Base-by-base conservation (phyloP, 2,797 vertebrate species). In the Hippocampus kuda region DNA sequence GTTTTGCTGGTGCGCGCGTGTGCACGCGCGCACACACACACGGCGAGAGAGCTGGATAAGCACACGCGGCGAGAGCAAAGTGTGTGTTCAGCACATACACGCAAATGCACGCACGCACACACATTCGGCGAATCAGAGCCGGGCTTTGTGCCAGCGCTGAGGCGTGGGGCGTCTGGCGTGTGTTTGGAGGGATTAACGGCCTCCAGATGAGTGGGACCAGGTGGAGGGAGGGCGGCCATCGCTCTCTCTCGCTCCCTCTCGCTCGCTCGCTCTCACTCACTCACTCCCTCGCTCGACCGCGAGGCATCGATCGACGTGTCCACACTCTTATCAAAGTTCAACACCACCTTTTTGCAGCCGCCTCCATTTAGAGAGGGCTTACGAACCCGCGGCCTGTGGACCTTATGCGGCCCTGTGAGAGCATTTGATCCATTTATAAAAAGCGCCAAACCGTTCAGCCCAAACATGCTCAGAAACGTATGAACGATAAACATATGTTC, bases 141-240 rank as follows among this genome's bases (percentile, higher is more conserved):
- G 88, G 89, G 89, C 88, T 87, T 79, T 72, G 82, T 86, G 89
- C 89, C 89, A 90, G 85, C 38, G 75, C 83, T 84, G 88, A 88
- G 87, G 89, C 87, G 85, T 85, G 84, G 88, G 87, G 88, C 85
- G 86, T 88, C 88, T 90, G 88, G 88, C 86, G 86, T 87, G 89
- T 88, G 89, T 88, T 90, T 88, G 87, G 88, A 85, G 87, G 88
- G 89, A 90, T 90, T 90, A 90, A 89, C 88, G 78, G 88, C 89
- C 86, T 89, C 86, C 87, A 90, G 87, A 90, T 90, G 89, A 89
- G 87, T 84, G 86, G 85, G 86, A 88, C 88, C 87, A 88, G 86
- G 88, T 89, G 87, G 86, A 87, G 87, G 87, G 86, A 87, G 87
- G 87, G 85, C 84, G 83, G 75, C 71, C 81, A 83, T 27, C 82